Percentiles rank a stretch among this genome's conserved stretches.
phyloP scores from a whole-genome alignment of 2,888 invertebrate species.

The Teleogryllus oceanicus region DNA sequence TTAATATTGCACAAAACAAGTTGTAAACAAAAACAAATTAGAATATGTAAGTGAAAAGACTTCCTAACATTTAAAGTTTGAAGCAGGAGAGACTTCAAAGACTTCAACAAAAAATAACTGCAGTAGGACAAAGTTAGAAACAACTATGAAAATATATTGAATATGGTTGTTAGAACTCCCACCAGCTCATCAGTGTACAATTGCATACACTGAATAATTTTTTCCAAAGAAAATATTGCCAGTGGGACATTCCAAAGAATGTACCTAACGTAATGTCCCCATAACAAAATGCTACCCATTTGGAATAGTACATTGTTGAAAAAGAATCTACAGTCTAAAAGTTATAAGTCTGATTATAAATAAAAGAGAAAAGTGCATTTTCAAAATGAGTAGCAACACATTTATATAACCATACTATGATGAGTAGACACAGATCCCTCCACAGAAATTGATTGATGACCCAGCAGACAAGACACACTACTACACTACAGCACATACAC shows the following conservation, averaged over 20 bases:
- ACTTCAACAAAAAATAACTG: not conserved
- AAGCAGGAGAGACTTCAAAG: too few species aligned
- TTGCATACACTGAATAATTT: too few species aligned
- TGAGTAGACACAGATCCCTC: not conserved
- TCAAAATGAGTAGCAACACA: conserved; percentile 24
- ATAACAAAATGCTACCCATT: conserved; percentile 20
- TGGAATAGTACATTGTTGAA: conserved; percentile 21
- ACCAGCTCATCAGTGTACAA: not conserved
- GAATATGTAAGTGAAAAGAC: too few species aligned
- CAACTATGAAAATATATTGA: not conserved
- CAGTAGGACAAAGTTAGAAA: conserved; percentile 9
- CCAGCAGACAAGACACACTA: conserved; percentile 29
- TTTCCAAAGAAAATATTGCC: too few species aligned
- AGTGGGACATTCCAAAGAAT: too few species aligned
- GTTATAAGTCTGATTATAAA: conserved; percentile 22
- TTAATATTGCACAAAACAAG: too few species aligned
- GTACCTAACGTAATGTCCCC: too few species aligned
- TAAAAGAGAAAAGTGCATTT: not conserved
- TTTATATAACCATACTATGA: conserved; percentile 25
- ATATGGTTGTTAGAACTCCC: not conserved
- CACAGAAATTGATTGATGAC: not conserved
- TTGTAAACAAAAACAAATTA: too few species aligned
- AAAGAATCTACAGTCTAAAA: not conserved
- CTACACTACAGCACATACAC: conserved; percentile 29
- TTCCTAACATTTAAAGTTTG: too few species aligned